Base-by-base conservation (phyloP, 1,140 invertebrate genomes). In the Andrena cerasifolii region DNA sequence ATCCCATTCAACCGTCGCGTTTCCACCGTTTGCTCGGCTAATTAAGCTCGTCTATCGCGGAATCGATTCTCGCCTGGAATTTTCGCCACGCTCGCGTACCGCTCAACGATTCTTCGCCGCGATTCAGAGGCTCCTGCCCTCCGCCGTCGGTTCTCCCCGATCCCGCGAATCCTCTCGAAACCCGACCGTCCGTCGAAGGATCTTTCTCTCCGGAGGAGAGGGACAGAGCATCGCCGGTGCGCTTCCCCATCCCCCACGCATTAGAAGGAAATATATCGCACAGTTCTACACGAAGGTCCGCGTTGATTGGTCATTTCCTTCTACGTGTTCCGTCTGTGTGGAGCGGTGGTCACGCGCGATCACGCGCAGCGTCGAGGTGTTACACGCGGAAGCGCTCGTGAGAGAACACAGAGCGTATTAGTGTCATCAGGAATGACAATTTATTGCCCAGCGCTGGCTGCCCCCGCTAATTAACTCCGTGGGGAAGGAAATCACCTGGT, bases 231-330 rank as follows among this genome's bases (percentile, higher is more conserved):
- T 21, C 10, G 47, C 24, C 56, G 16, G 14, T 26, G 43, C 10
- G 12, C 2, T n/a, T 45, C 26, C 33, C 14, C 14, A 28, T 82
- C 67, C 79, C 65, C 31, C 49, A 62, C 61, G 47, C 49, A 65
- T 68, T 66, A 58, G 51, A 56, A 80, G 78, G 82, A 76, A 83
- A 83, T 72, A 70, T 61, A 78, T 63, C 59, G 74, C 71, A 65
- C 70, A 73, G 61, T 77, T 77, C 56, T 78, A 67, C 33, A 84
- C 83, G 83, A 85, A 85, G 83, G 79, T 85, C 83, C 70, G 79
- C 79, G 82, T 85, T 85, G 84, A 85, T 85, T 85, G 68, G 84
- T 65, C 77, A 85, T 82, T 85, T 85, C 84, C 84, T 85, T 85
- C 74, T 84, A 75, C 84, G 82, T 85, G 83, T 85, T 75, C 54